Evolutionary conservation across 2,113 vertebrate genomes (phyloP), one percentile per base, ranked within the genome.

Genomic region (Heptranchias perlo): DNA sequence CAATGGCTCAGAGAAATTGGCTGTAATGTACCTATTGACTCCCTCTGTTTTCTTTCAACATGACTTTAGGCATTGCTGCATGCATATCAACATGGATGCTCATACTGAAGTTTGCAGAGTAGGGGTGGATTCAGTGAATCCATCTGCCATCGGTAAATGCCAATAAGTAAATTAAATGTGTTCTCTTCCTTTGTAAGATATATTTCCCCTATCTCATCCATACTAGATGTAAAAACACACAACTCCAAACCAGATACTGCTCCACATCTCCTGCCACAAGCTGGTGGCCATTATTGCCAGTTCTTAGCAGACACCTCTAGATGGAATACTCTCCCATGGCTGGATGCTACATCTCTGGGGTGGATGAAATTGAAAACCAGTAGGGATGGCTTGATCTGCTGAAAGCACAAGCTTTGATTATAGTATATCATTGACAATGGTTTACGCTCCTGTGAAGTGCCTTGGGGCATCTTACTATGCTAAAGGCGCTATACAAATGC

Each of bases 1-100:
- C 96, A 97, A 97, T 96, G 97, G 97, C 97, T 97, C 97, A 97
- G 97, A 96, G 96, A 52, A 93, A 97, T 49, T 61, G 69, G 95
- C 54, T 78, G 10, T 44, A 64, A 94, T 94, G 92, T 47, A 13
- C 11, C n/a, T 5, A 67, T 67, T 23, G 21, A 47, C 39, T 35
- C 65, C 28, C 0, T 67, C 21, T 49, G 23, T 47, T 94, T 94
- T 65, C 18, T 25, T 94, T 64, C 64, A 39, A 47, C 87, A 18
- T 64, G 18, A 0, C 8, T 47, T 65, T 44, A 94, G 23, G 28
- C 28, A 67, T 23, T 94, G 18, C 62, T 23, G 0, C 7, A 94
- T n/a, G 58, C 25, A 65, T 23, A 47, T 93, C 16, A 23, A 10
- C 28, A 13, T 86, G 54, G 86, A 58, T 91, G 52, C 13, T 91